A percentile compares a stretch with the other conserved stretches of the same genome.
Evolutionary conservation across 2,797 vertebrate genomes (phyloP).

Genomic region (Lepilemur septentrionalis): DNA sequence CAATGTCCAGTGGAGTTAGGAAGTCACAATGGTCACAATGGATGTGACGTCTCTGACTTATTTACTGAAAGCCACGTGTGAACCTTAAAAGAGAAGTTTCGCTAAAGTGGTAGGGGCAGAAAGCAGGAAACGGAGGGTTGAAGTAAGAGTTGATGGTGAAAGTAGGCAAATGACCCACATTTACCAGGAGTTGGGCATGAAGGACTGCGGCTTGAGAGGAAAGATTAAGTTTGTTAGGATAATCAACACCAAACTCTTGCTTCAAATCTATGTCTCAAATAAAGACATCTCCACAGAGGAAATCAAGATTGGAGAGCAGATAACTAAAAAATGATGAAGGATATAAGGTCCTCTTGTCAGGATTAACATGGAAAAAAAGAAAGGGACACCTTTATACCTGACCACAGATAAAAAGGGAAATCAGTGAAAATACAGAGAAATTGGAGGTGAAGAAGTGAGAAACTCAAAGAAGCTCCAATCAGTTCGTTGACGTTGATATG

Average conservation of each 20-base stretch:
- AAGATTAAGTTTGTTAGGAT: background rate
- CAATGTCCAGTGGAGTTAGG: background rate
- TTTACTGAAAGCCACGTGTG: background rate
- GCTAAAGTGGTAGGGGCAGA: background rate
- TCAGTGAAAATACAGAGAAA: background rate
- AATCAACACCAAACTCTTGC: background rate
- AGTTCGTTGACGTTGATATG: background rate
- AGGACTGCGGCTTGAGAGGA: background rate
- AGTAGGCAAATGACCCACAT: background rate
- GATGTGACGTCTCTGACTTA: background rate
- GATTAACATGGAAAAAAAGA: background rate
- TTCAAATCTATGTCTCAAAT: background rate
- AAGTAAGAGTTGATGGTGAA: background rate
- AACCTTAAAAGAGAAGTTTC: background rate
- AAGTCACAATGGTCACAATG: background rate
- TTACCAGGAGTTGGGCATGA: background rate
- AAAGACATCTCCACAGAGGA: background rate
- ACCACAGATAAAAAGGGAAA: background rate
- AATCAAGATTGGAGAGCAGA: background rate
- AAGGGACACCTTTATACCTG: background rate
- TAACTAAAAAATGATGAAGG: background rate
- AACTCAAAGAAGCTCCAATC: background rate
- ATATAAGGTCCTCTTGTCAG: background rate
- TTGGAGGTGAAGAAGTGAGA: background rate
- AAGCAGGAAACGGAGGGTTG: background rate